Base-by-base conservation (phyloP, 92 coral and sea anemone species). In the Epizoanthus stellaris region DNA sequence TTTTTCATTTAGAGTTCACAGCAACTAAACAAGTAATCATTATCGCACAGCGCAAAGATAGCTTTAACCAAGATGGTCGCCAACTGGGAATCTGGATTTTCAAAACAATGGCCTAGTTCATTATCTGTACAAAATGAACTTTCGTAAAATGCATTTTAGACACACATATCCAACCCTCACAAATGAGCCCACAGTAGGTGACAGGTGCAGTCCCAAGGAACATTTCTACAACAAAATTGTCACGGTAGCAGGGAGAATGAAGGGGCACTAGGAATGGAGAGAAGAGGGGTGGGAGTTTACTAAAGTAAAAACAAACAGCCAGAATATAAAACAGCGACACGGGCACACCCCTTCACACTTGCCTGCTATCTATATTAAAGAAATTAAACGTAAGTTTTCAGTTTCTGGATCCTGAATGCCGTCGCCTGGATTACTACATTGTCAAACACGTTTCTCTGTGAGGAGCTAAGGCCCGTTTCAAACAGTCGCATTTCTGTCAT, bases 121-220 rank as follows among this genome's bases (percentile, higher is more conserved):
- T 23, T 23, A 9, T 69, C 4, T 47, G n/a, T 36, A 69, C 19
- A 21, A 7, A 21, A 34, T 36, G 6, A 14, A 67, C 17, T 10
- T 67, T 11, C 17, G 45, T 49, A 23, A 23, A 23, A 23, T 23
- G 25, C 25, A 23, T 13, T 49, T 15, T 67, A 67, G 45, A 14
- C 14, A 19, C 21, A 4, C 11, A 2, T 68, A 43, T 68, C 39
- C 52, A 12, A 34, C 71, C 63, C 40, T 19, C 9, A 3, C 6
- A 16, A 21, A 34, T 21, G 30, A 7, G 17, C 34, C 65, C 80
- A 75, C 59, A 34, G 66, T 66, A 54, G 7, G 67, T 75, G 80
- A 75, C 67, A 56, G 80, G 17, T 57, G 80, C 12, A 56, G 80
- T 56, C 80, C 67, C 80, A 56, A 75, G 10, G 59, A 15, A 4